Evolutionary conservation across 2,888 invertebrate genomes (phyloP), one percentile per base, ranked within the genome.

Genomic region (Nycteola revayana): DNA sequence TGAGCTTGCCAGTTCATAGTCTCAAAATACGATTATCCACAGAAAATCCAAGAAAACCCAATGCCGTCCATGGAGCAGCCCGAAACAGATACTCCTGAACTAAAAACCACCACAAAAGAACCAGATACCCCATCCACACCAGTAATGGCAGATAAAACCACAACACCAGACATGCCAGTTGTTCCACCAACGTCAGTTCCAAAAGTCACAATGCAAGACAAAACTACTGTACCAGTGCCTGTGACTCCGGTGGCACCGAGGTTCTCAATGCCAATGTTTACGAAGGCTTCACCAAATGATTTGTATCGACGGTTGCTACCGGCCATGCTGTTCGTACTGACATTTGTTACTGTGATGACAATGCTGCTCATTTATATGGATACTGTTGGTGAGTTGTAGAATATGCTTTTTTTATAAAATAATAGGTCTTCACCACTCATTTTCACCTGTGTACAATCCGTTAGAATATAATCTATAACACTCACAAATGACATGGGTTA

Each of bases 331-430:
- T 95, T 94, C 81, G 90, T 95, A 49, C 85, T 94, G 43, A 94
- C 94, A 6, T 95, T 95, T 82, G 94, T 94, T 38, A 93, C 94
- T 17, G 95, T 94, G 17, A 94, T 95, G 92, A 93, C 94, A 7
- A 90, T 94, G 65, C 89, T 95, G 49, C 90, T 95, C 25, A 91
- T 95, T 52, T 95, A 94, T 76, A 94, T 94, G 93, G 94, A 95
- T 74, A 94, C 93, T 57, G 93, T 92, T 81, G 94, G 94, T 94
- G 77, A 90, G 86, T 67, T 14, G n/a, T n/a, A n/a, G n/a, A n/a
- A n/a, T n/a, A n/a, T n/a, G n/a, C n/a, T n/a, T n/a, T n/a, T n/a
- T n/a, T n/a, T n/a, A n/a, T n/a, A n/a, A n/a, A n/a, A n/a, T n/a
- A n/a, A n/a, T n/a, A n/a, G n/a, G n/a, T n/a, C n/a, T n/a, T n/a